phyloP scores from a whole-genome alignment of 2,113 vertebrate genomes.

The Engraulis encrasicolus region DNA sequence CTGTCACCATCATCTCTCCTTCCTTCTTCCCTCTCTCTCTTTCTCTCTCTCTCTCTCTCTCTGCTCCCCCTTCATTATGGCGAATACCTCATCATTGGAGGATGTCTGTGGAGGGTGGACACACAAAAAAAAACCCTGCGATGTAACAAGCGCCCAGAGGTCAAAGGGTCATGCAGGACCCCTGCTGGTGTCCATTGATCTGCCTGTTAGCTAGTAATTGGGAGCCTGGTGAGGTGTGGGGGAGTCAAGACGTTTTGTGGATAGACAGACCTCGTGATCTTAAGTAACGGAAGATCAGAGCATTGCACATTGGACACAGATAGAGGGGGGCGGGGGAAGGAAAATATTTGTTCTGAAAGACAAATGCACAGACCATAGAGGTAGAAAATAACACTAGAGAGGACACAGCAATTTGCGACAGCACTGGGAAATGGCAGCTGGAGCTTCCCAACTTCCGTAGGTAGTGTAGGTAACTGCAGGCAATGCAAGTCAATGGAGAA shows the following conservation, averaged over 20 bases:
- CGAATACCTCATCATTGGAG: slow-evolving; percentile 55
- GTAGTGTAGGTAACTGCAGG: too few relatives aligned
- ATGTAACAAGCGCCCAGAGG: slow-evolving; percentile 60
- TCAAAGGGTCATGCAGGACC: slow-evolving; percentile 60
- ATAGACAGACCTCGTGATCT: slow-evolving; percentile 5
- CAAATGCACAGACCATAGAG: background rate
- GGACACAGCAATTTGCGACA: too few relatives aligned
- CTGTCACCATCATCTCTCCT: slow-evolving; percentile 41
- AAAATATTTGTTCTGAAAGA: background rate
- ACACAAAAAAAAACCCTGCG: slow-evolving; percentile 49
- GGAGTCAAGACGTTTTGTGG: slow-evolving; percentile 30
- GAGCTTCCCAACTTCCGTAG: too few relatives aligned
- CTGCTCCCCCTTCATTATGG: slow-evolving; percentile 36
- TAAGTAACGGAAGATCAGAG: slow-evolving; percentile 5
- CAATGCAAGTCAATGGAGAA: too few relatives aligned
- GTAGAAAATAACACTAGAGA: background rate
- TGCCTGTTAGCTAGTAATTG: slow-evolving; percentile 58
- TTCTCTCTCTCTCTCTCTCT: too few relatives aligned
- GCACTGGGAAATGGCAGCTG: too few relatives aligned
- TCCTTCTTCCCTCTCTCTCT: too few relatives aligned
- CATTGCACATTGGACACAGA: background rate
- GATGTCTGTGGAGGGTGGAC: too few relatives aligned
- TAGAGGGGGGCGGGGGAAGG: background rate
- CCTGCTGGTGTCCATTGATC: slow-evolving; percentile 61
- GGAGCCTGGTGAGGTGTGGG: slow-evolving; percentile 37